Percentiles rank a stretch among this genome's conserved stretches.
These are phyloP conservation scores for Strigops habroptila DNA, from an alignment of 2,113 vertebrate genomes.

Conservation along the genomic window DNA sequence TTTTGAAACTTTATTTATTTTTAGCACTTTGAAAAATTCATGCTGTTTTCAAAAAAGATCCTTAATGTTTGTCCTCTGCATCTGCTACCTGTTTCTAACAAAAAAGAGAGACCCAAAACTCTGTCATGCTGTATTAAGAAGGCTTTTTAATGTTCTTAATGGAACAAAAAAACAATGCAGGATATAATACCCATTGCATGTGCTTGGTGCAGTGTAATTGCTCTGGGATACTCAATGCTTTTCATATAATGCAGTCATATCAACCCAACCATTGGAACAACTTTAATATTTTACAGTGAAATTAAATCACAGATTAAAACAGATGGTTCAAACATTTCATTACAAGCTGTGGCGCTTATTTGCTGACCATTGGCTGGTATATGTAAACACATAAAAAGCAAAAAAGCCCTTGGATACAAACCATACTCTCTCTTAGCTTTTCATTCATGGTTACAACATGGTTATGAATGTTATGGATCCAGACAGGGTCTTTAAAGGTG, in stretches of 20 bases:
- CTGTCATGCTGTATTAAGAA: background rate
- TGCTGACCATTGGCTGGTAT: conserved; percentile 59
- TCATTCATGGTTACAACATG: conserved; percentile 45
- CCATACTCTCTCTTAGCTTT: conserved; percentile 24
- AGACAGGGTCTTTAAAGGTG: conserved; percentile 53
- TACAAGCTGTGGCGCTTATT: conserved; percentile 1
- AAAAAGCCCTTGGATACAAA: conserved; percentile 56
- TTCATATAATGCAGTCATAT: background rate
- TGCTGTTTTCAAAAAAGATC: background rate
- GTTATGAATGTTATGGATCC: conserved; percentile 60
- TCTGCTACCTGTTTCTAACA: background rate
- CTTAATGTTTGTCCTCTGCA: background rate
- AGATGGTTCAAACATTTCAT: conserved; percentile 56
- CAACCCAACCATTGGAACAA: conserved; percentile 22
- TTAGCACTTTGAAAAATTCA: background rate
- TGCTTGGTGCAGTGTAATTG: conserved; percentile 37
- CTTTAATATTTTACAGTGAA: conserved; percentile 51
- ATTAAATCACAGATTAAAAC: conserved; percentile 58
- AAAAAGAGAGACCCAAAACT: background rate
- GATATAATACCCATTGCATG: conserved; percentile 10
- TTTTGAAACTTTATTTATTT: background rate
- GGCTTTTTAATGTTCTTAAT: background rate
- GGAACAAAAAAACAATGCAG: conserved; percentile 20
- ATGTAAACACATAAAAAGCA: conserved; percentile 62
- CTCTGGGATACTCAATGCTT: conserved; percentile 42